Conservation (phyloP, 2,797 vertebrate species). For the Hippocampus kuda region DNA sequence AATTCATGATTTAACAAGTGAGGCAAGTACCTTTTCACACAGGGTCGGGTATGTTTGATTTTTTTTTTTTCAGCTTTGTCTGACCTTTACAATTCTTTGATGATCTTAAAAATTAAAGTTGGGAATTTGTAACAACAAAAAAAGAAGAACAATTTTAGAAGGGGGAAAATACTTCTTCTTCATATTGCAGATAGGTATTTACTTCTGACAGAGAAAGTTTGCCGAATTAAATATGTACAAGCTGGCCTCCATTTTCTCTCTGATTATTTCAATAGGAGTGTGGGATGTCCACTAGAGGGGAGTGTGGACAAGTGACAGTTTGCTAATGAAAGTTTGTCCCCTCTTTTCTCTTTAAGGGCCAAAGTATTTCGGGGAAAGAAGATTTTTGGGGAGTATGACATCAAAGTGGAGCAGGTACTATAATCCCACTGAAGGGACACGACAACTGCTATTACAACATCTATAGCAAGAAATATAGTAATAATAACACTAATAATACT, state of each 20-base stretch:
- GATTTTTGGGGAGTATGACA: conserved; percentile 85
- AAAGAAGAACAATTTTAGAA: too few relatives aligned
- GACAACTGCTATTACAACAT: too few relatives aligned
- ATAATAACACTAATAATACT: too few relatives aligned
- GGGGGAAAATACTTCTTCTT: too few relatives aligned
- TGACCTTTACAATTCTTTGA: too few relatives aligned
- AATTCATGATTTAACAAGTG: too few relatives aligned
- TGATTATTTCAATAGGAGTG: neutral
- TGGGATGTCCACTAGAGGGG: conserved; percentile 49
- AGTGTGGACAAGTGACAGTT: conserved; percentile 32
- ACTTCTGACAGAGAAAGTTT: conserved; percentile 7
- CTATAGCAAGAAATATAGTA: too few relatives aligned
- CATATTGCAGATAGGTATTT: neutral
- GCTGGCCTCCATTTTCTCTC: conserved; percentile 43
- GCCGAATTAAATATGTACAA: conserved; percentile 2
- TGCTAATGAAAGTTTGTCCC: conserved; percentile 3
- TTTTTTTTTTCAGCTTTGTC: too few relatives aligned
- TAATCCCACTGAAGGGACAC: neutral
- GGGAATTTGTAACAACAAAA: too few relatives aligned
- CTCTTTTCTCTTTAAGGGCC: conserved; percentile 62
- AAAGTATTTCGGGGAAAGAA: conserved; percentile 95
- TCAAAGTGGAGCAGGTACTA: conserved; percentile 92
- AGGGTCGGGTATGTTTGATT: too few relatives aligned
- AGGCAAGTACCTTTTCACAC: too few relatives aligned
- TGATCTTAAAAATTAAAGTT: too few relatives aligned